Base-by-base conservation (phyloP, 1,140 invertebrate species). In the Orussus abietinus region DNA sequence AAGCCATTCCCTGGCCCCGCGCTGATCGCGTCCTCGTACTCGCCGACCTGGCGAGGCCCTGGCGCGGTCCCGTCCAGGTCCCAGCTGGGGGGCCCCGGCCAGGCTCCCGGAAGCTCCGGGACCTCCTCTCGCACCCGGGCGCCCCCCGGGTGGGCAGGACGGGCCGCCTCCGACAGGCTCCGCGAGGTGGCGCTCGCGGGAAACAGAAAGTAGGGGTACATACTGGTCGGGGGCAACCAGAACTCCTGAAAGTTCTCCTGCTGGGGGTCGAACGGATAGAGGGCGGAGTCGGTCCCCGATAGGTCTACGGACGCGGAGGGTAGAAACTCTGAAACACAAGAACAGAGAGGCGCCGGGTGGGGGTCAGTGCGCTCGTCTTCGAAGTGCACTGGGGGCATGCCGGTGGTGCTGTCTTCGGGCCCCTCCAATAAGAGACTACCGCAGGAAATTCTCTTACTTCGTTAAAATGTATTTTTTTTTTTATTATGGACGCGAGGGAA, bases 321-420 rank as follows among this genome's bases (percentile, higher is more conserved):
- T 63, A 72, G 69, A 65, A 68, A 61, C 67, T 77, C 76, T 78
- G 76, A 76, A 77, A 77, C 72, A 77, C 71, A 77, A 59, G 74
- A 72, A 58, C 58, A 71, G 55, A 69, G 57, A 55, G 57, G 59
- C 55, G 59, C 51, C 58, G 62, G 46, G 55, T 56, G 47, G 59
- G 51, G 55, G 59, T 71, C 41, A 68, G 60, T 68, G 54, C 53
- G 55, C 9, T 5, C 10, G 12, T 31, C 30, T 13, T 15, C 5
- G 33, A 5, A 18, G 20, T 13, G 11, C 35, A 3, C 26, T 13
- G 11, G 14, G 35, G 4, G 11, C 26, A 37, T n/a, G n/a, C n/a
- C n/a, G n/a, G n/a, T n/a, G n/a, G n/a, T n/a, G n/a, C n/a, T n/a
- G n/a, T n/a, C n/a, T n/a, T n/a, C n/a, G n/a, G n/a, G n/a, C n/a